Percentiles rank a stretch among this genome's conserved stretches.
Evolutionary conservation across 2,888 invertebrate genomes (phyloP).

Genomic region (Amphimallon solstitiale): DNA sequence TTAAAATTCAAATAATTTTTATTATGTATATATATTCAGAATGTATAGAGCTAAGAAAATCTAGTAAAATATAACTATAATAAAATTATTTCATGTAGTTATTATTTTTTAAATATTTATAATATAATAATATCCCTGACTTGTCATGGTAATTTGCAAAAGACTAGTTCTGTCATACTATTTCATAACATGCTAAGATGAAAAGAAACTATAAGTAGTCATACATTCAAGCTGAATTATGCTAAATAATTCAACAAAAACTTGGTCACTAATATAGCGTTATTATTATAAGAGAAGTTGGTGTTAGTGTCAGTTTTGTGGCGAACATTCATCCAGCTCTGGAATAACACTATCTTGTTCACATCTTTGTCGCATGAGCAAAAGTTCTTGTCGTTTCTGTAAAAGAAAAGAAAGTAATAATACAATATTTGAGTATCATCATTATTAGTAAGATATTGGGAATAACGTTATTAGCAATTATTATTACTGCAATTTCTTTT

Average conservation of each 20-base stretch:
- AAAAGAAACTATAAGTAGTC: not conserved
- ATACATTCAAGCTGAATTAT: slow-evolving; percentile 9
- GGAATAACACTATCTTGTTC: slow-evolving; percentile 77
- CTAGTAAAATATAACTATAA: not conserved
- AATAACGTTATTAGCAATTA: too few species aligned
- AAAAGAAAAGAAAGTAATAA: slow-evolving; percentile 47
- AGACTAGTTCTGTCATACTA: not conserved
- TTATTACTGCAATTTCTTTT: too few species aligned
- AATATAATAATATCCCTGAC: slow-evolving; percentile 1
- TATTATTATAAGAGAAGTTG: too few species aligned
- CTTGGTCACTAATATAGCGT: not conserved
- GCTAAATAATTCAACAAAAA: slow-evolving; percentile 1
- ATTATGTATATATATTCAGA: not conserved
- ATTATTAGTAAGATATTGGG: too few species aligned
- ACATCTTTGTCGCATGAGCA: slow-evolving; percentile 69
- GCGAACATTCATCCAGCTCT: slow-evolving; percentile 74
- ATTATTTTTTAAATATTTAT: not conserved
- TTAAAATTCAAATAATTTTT: not conserved
- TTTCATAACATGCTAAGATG: too few species aligned
- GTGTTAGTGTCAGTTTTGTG: slow-evolving; percentile 58
- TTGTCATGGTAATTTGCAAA: not conserved
- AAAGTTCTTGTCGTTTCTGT: slow-evolving; percentile 69
- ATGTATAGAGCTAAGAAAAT: not conserved
- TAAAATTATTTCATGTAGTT: not conserved
- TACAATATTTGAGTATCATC: too few species aligned